phyloP scores from a whole-genome alignment of 2,888 invertebrate genomes.

The Glaucopsyche alexis region DNA sequence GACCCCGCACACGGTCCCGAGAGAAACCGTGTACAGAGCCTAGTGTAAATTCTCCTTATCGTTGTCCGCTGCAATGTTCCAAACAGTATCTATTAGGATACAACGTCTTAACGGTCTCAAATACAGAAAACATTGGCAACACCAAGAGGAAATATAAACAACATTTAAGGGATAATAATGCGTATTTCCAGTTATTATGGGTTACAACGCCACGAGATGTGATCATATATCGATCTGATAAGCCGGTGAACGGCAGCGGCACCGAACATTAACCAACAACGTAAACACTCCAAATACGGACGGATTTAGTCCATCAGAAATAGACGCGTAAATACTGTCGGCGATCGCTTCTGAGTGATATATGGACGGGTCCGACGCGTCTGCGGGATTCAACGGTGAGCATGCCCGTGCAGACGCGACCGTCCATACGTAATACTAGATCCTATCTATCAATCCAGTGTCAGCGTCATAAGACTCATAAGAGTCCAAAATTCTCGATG shows the following conservation, averaged over 20 bases:
- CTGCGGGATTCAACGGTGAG: constrained; percentile 49
- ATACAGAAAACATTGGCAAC: constrained; percentile 24
- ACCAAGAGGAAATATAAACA: constrained; percentile 1
- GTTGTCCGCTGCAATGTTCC: constrained; percentile 8
- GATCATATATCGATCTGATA: constrained; percentile 33
- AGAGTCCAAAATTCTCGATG: neutral
- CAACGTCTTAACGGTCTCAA: constrained; percentile 20
- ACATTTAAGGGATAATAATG: constrained; percentile 12
- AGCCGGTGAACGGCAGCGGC: constrained; percentile 44
- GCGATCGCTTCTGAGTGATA: constrained; percentile 65
- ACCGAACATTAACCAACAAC: constrained; percentile 58
- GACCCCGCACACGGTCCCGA: neutral
- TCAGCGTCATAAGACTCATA: no score
- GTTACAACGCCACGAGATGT: neutral
- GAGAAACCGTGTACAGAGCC: neutral
- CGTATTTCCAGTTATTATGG: constrained; percentile 16
- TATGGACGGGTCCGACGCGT: constrained; percentile 59
- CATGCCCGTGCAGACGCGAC: constrained; percentile 32
- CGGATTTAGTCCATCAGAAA: constrained; percentile 61
- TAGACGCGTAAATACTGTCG: constrained; percentile 63
- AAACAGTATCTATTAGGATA: constrained; percentile 18
- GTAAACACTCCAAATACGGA: constrained; percentile 64
- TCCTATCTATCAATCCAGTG: neutral
- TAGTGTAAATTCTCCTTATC: constrained; percentile 20
- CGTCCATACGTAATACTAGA: neutral